Percentiles rank a stretch among this genome's conserved stretches.
Conservation (phyloP, 2,797 vertebrate genomes). For the Falco rusticolus region DNA sequence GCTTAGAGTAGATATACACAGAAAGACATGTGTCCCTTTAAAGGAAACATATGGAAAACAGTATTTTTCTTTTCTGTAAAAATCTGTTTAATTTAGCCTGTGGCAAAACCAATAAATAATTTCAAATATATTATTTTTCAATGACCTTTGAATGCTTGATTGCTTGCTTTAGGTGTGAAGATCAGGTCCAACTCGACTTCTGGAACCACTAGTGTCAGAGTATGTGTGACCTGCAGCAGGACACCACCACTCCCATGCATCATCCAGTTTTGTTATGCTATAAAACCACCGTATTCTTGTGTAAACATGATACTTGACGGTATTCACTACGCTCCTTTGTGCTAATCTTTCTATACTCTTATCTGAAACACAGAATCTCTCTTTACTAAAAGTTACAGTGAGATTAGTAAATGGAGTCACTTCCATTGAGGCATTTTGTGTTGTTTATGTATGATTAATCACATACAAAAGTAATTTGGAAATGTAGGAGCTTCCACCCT, state of each 20-base stretch:
- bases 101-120: background rate
- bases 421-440: background rate
- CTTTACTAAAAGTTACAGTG: background rate
- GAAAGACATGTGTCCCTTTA: background rate
- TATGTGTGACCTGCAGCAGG: background rate
- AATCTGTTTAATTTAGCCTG: background rate
- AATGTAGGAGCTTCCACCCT: background rate
- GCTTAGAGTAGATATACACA: background rate
- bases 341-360: background rate
- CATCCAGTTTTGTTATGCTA: background rate
- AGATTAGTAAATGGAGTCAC: background rate
- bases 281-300: background rate
- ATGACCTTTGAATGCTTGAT: background rate
- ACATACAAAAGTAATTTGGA: background rate
- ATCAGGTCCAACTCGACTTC: background rate
- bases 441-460: background rate
- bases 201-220: no score
- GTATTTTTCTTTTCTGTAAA: background rate
- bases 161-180: accelerated
- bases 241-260: background rate
- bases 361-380: background rate
- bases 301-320: background rate
- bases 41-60: background rate
- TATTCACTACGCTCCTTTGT: background rate
- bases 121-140: background rate